Evolutionary conservation across 2,113 vertebrate genomes (phyloP).

Genomic region (Chloropsis hardwickii): DNA sequence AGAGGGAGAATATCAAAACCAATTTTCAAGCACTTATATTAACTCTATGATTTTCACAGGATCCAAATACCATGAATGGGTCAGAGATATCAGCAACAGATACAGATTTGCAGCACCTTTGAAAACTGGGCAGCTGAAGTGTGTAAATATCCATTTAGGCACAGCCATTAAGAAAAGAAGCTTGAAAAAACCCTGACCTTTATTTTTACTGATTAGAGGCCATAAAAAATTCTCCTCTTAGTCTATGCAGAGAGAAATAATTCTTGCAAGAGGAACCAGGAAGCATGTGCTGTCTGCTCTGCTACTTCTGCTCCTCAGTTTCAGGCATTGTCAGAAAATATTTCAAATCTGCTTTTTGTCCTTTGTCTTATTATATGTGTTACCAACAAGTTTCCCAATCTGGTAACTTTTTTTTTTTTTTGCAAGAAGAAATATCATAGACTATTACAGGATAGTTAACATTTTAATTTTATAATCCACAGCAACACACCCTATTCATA

Average conservation of each 20-base stretch:
- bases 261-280: background rate
- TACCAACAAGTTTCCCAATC: background rate
- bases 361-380: background rate
- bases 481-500: background rate
- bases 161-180: background rate
- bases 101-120: background rate
- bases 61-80: background rate
- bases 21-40: background rate
- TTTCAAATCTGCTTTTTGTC: background rate
- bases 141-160: background rate
- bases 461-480: slow-evolving; percentile 24
- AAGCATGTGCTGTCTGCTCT: background rate
- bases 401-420: background rate
- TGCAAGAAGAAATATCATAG: background rate
- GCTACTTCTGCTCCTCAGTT: background rate
- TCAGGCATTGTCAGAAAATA: background rate
- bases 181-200: background rate
- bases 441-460: background rate
- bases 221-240: background rate
- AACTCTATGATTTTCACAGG: background rate
- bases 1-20: background rate
- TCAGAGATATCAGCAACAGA: background rate
- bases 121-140: background rate
- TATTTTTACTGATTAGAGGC: background rate
- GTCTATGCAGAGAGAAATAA: background rate